These are phyloP conservation scores for Spea bombifrons DNA, from an alignment of 2,113 vertebrate species.

Conservation along the genomic window DNA sequence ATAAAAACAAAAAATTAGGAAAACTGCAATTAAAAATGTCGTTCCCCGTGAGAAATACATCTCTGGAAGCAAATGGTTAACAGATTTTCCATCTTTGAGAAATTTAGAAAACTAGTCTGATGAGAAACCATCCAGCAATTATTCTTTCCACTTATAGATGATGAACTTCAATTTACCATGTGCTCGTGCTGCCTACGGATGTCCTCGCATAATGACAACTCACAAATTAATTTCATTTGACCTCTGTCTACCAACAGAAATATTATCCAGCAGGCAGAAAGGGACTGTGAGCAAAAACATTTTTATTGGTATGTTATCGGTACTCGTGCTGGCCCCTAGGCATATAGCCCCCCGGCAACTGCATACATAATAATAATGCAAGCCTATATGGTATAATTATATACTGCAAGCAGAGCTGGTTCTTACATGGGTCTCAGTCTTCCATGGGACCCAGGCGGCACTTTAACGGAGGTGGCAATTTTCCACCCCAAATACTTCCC, in stretches of 20 bases:
- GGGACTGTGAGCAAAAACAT: conserved; percentile 27
- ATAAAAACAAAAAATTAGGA: not conserved
- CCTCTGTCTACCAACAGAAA: conserved; percentile 38
- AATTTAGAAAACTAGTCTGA: conserved; percentile 5
- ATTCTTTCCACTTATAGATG: conserved; percentile 36
- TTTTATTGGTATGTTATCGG: not conserved
- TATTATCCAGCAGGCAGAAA: conserved; percentile 24
- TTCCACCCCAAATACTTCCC: too few species aligned
- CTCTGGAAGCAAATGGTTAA: not conserved
- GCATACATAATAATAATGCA: too few species aligned
- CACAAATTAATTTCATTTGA: conserved; percentile 47
- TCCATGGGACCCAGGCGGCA: too few species aligned
- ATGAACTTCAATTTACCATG: conserved; percentile 38
- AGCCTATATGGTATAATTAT: too few species aligned
- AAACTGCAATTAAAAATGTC: not conserved
- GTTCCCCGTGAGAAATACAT: not conserved
- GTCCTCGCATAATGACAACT: conserved; percentile 42
- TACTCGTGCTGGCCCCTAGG: too few species aligned
- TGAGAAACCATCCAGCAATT: conserved; percentile 34
- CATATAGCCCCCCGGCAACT: too few species aligned
- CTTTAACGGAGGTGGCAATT: too few species aligned
- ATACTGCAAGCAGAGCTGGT: too few species aligned
- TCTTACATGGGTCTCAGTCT: too few species aligned
- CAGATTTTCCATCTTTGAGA: not conserved
- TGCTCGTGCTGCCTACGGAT: conserved; percentile 31